These are phyloP conservation scores for Mythimna albipuncta DNA, from an alignment of 2,888 invertebrate genomes.

Conservation along the genomic window DNA sequence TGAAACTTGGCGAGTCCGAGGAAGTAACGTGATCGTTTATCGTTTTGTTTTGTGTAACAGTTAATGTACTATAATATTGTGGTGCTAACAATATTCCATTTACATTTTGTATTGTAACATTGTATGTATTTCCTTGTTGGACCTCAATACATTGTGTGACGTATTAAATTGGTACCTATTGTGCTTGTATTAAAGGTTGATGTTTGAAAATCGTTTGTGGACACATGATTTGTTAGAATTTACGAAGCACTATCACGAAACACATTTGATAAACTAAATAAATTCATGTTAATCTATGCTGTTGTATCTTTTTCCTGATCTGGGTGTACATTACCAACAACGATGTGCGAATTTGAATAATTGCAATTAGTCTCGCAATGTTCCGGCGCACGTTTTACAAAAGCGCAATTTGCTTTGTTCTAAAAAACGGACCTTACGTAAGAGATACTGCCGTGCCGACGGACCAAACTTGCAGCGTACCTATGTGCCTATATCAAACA, in stretches of 20 bases:
- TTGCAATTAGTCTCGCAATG: conserved; percentile 52
- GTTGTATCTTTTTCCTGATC: conserved; percentile 65
- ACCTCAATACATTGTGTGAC: conserved; percentile 50
- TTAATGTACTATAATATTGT: conserved; percentile 55
- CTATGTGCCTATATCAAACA: background rate
- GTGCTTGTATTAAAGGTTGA: conserved; percentile 78
- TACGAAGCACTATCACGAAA: conserved; percentile 87
- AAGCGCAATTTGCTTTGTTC: conserved; percentile 47
- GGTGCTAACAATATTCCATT: conserved; percentile 73
- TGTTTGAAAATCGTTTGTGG: conserved; percentile 80
- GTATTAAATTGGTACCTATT: conserved; percentile 64
- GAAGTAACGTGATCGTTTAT: conserved; percentile 68
- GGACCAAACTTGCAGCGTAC: background rate
- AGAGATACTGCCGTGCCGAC: conserved; percentile 23
- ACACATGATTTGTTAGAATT: conserved; percentile 85
- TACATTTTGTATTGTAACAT: conserved; percentile 47
- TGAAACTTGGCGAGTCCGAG: conserved; percentile 61
- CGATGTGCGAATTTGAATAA: conserved; percentile 49
- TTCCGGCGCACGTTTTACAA: conserved; percentile 46
- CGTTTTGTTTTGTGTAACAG: conserved; percentile 73
- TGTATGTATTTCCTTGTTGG: conserved; percentile 35
- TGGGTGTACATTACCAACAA: conserved; percentile 29
- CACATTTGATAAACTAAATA: conserved; percentile 88
- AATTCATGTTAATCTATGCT: conserved; percentile 87
- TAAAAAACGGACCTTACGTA: conserved; percentile 22